Evolutionary conservation across 2,888 invertebrate species (phyloP), one percentile per base, ranked within the genome.

Genomic region (Clitarchus hookeri): DNA sequence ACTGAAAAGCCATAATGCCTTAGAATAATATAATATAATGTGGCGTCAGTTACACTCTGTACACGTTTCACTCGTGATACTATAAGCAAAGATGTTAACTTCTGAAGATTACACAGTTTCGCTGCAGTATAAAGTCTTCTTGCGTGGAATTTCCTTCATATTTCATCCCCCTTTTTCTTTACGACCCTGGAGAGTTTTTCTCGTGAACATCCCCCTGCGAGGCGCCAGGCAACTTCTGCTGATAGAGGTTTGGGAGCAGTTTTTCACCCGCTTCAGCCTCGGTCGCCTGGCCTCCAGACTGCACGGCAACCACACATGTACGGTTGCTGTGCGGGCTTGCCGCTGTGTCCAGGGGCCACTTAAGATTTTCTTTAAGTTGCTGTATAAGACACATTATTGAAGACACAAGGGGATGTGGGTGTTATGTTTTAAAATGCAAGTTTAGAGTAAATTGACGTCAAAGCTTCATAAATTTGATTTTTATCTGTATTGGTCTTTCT

Each of bases 171-270:
- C 16, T 65, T n/a, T 65, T 65, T n/a, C n/a, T 65, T 65, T 65
- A 65, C 65, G 65, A 65, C 65, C 65, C n/a, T n/a, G 65, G 65
- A 65, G 65, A 65, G 65, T 65, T 65, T 65, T 65, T 23, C 65
- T 65, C 23, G 23, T 23, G 23, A 65, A 19, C 65, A 65, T n/a
- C 53, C 65, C n/a, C 65, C 65, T 16, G 65, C 65, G n/a, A 65
- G 65, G 65, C 65, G 65, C 65, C 65, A 23, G n/a, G 65, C 65
- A 65, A 65, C 65, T 65, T 65, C 23, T 65, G 65, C 65, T n/a
- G 65, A 65, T 65, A 65, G 65, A 65, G 65, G 65, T 65, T 65
- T 65, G 65, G 65, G 65, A 65, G 65, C 65, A 65, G 65, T 65
- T 65, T 65, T 65, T 65, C 65, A n/a, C 65, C 16, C 8, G 11